These are phyloP conservation scores for Champsocephalus esox DNA, from an alignment of 2,797 vertebrate species.

Conservation along the genomic window DNA sequence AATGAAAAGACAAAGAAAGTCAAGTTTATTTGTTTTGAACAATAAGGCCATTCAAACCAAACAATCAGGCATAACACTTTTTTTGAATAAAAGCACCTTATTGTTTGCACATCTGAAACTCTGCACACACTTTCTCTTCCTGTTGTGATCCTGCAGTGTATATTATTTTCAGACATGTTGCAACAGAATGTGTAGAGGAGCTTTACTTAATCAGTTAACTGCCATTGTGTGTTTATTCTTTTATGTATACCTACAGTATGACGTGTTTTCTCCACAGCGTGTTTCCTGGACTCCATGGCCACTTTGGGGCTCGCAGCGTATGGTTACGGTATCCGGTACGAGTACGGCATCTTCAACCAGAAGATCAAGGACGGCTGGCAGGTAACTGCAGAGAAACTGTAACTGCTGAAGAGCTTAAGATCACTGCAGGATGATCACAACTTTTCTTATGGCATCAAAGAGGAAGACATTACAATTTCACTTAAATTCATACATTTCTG, in stretches of 20 bases:
- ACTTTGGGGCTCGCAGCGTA: slow-evolving; percentile 96
- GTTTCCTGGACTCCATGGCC: slow-evolving; percentile 92
- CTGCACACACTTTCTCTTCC: no score
- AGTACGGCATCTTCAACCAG: slow-evolving; percentile 99
- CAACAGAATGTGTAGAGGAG: slow-evolving; percentile 9
- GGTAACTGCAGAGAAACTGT: slow-evolving; percentile 83
- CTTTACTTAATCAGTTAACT: neutral
- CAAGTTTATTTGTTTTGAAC: no score
- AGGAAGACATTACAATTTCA: slow-evolving; percentile 6
- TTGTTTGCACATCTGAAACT: no score
- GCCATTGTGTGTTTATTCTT: neutral
- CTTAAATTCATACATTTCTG: neutral
- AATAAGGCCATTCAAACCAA: no score
- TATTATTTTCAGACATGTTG: slow-evolving; percentile 7
- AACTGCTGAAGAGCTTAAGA: neutral
- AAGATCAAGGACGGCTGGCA: slow-evolving; percentile 97
- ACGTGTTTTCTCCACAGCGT: slow-evolving; percentile 70
- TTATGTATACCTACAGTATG: neutral
- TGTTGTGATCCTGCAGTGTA: no score
- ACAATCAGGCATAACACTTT: no score
- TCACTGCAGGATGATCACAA: neutral
- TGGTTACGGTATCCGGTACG: slow-evolving; percentile 96
- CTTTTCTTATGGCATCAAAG: slow-evolving; percentile 28
- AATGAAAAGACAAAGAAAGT: no score
- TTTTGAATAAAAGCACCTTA: no score